These are phyloP conservation scores for Lophotriccus pileatus DNA, from an alignment of 2,797 vertebrate genomes.

Conservation along the genomic window DNA sequence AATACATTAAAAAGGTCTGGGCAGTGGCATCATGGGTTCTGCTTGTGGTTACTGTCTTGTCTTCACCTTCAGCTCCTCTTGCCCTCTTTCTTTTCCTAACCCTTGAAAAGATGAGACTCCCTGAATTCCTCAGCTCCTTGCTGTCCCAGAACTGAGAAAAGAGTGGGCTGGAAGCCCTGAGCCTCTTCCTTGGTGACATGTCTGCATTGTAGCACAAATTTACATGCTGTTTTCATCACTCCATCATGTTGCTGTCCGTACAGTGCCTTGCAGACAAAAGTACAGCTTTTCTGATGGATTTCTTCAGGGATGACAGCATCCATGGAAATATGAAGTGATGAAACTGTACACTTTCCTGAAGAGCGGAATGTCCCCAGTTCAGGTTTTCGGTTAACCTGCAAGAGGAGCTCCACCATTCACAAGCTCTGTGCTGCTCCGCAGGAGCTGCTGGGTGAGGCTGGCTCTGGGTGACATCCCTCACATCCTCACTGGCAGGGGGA, in stretches of 20 bases:
- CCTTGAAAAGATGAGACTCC: not conserved
- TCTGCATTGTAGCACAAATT: not conserved
- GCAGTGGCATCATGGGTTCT: not conserved
- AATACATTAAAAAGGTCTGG: not conserved
- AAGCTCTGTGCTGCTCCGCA: not conserved
- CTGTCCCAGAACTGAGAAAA: not conserved
- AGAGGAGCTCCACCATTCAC: not conserved
- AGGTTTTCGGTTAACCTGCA: not conserved
- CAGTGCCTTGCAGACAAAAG: not conserved
- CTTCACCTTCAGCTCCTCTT: not conserved
- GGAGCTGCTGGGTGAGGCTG: not conserved
- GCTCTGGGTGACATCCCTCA: not conserved
- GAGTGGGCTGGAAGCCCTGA: not conserved
- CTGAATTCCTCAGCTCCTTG: not conserved
- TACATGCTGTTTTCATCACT: not conserved
- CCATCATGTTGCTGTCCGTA: not conserved
- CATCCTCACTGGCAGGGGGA: accelerated
- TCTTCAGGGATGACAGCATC: not conserved
- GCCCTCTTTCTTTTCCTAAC: not conserved
- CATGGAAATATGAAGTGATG: not conserved
- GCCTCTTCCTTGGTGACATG: not conserved
- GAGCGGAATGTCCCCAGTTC: not conserved
- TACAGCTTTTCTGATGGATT: not conserved
- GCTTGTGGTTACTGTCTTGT: not conserved
- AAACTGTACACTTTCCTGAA: not conserved